Base-by-base conservation (phyloP, 2,113 vertebrate species). In the Trogon surrucura region DNA sequence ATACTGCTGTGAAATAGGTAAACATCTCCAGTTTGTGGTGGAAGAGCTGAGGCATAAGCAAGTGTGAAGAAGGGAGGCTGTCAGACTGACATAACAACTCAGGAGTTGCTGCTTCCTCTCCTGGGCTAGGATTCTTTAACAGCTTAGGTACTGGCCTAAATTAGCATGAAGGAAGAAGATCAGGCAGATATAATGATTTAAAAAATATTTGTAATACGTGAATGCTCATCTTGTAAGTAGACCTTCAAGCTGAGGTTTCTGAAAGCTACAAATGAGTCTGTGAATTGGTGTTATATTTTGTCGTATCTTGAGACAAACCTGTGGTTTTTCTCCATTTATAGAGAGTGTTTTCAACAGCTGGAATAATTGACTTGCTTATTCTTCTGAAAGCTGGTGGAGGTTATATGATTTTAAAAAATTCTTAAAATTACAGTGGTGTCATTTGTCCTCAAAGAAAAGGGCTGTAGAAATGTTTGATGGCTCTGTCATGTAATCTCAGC, bases 351-450 rank as follows among this genome's bases (percentile, higher is more conserved):
- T 58, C 47, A 88, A 13, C 58, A 64, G 32, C 27, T 29, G 36
- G 38, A 66, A 16, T 71, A 73, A 53, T 12, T 41, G 32, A 10
- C 0, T 0, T 53, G 11, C 15, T 77, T 77, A 14, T 57, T 77
- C 21, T 36, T 66, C n/a, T 73, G 66, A 74, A 86, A 84, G 32
- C 56, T 84, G 27, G 12, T 72, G n/a, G n/a, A 79, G 14, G 26
- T 67, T 19, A 54, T 91, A 51, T 0, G 0, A 44, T 57, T 61
- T 19, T 1, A 10, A 73, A 80, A 72, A 47, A 47, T 0, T 10
- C 20, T 41, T 65, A 8, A 62, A 73, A 71, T 60, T 38, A 4
- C 38, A 44, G 17, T 51, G 27, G 20, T 51, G 13, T 80, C 7
- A 8, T 81, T 75, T 95, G 57, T 13, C 34, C 44, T 66, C 22